A percentile compares a stretch with the other conserved stretches of the same genome.
Evolutionary conservation across 2,888 invertebrate species (phyloP).

Genomic region (Macrophya annulata): DNA sequence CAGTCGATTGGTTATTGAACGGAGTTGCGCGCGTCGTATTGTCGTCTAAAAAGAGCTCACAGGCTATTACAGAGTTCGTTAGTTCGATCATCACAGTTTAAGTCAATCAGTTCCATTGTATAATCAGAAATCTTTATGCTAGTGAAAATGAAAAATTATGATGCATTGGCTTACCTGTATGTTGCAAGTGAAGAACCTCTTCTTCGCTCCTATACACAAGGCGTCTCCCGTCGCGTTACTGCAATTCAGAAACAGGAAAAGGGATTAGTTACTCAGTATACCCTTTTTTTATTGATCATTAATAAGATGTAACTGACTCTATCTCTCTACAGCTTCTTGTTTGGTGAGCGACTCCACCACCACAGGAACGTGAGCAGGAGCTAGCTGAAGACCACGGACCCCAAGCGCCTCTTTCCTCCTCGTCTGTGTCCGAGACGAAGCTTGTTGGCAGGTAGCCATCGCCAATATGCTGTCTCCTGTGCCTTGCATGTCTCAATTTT

Average conservation of each 20-base stretch:
- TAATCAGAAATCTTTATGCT: constrained; percentile 35
- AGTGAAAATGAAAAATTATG: background rate
- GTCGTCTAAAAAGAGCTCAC: background rate
- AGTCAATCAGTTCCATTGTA: background rate
- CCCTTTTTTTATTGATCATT: background rate
- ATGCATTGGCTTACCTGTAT: constrained; percentile 84
- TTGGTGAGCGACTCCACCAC: constrained; percentile 95
- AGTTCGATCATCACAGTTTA: background rate
- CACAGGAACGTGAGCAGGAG: constrained; percentile 94
- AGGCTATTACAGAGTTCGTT: constrained; percentile 9
- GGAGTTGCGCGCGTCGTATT: background rate
- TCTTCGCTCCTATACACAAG: constrained; percentile 89
- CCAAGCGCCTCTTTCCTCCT: constrained; percentile 87
- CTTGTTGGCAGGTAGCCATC: constrained; percentile 88
- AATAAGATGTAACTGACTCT: constrained; percentile 80
- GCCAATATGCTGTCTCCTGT: constrained; percentile 90
- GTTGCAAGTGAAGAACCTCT: constrained; percentile 95
- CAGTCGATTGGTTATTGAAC: background rate
- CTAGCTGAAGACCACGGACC: constrained; percentile 92
- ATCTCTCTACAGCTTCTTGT: constrained; percentile 87
- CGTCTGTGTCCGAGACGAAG: constrained; percentile 87
- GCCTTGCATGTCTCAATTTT: constrained; percentile 82
- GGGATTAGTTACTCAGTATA: background rate
- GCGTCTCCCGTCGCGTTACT: constrained; percentile 83
- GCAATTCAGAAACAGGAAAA: constrained; percentile 68